Evolutionary conservation across 2,113 vertebrate genomes (phyloP), one percentile per base, ranked within the genome.

Genomic region (Willisornis vidua): DNA sequence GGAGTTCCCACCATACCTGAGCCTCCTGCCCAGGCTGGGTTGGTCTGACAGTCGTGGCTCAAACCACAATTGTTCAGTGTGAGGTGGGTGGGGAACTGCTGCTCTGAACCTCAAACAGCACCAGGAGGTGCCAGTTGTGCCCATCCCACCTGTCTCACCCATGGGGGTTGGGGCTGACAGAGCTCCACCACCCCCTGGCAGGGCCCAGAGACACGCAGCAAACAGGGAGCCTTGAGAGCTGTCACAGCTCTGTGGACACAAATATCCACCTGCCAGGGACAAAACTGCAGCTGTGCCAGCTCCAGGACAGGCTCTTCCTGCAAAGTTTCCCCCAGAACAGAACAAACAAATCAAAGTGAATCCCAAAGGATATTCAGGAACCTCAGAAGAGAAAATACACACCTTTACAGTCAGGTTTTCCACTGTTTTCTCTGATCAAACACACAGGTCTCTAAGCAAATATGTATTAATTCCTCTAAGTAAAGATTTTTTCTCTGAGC

Each of bases 51-150:
- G 89, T 67, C 2, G 11, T 17, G 59, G 85, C 79, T 96, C 76
- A 73, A 71, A 93, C 46, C 49, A 68, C 31, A 63, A 18, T 81
- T 90, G 70, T 93, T 92, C 76, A 58, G 48, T 54, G 48, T 41
- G 41, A 95, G 75, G 57, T 46, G 63, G 18, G 45, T 57, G 88
- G 67, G 89, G 83, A 94, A 62, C 66, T 31, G 10, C 76, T 73
- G 85, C 59, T 92, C 72, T 76, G 33, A 84, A 20, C 19, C 46
- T 51, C 35, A 67, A 88, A 74, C 41, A 83, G 66, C 52, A 89
- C 49, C 90, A 93, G 95, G 37, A 13, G 25, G 35, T 96, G 74
- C 87, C 94, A 92, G 45, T 58, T 96, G 79, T 79, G 73, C 85
- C 81, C 75, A 49, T 24, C 41, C 73, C 37, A n/a, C 3, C 3